Evolutionary conservation across 2,888 invertebrate species (phyloP).

Genomic region (Stratiomys singularior): DNA sequence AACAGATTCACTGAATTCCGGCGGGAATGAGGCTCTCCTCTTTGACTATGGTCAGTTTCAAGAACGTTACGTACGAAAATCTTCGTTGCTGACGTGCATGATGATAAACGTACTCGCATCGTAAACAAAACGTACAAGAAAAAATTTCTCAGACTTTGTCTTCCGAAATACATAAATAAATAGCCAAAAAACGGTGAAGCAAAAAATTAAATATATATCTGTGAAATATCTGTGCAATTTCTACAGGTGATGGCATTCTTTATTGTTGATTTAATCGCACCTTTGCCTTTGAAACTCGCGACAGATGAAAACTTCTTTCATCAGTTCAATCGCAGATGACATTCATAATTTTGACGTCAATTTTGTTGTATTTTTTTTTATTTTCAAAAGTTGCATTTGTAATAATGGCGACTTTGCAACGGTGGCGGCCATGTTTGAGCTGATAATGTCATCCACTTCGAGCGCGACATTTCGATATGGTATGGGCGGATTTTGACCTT

Average conservation of each 20-base stretch:
- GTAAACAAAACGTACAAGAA: background rate
- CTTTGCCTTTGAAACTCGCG: too few relatives aligned
- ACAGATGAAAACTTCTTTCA: too few relatives aligned
- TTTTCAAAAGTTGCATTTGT: background rate
- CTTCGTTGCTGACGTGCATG: background rate
- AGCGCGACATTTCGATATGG: background rate
- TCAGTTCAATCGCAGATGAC: too few relatives aligned
- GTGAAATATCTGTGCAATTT: too few relatives aligned
- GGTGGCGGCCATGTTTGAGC: conserved; percentile 1
- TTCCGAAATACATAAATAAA: too few relatives aligned
- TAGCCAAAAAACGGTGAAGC: too few relatives aligned
- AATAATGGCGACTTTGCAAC: background rate
- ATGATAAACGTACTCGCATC: background rate
- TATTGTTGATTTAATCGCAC: too few relatives aligned
- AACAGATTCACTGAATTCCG: background rate
- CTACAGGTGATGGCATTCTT: too few relatives aligned
- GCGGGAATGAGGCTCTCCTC: background rate
- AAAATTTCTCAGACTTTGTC: background rate
- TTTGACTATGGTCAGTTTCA: conserved; percentile 29
- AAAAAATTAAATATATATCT: too few relatives aligned
- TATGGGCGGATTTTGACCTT: background rate
- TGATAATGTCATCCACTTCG: background rate
- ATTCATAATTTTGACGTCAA: background rate
- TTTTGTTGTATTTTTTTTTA: background rate
- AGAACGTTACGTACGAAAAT: conserved; percentile 4